Percentiles rank a stretch among this genome's conserved stretches.
Conservation (phyloP, 37 sponge, comb jelly and placozoan genomes). For the Halichondria panicea region DNA sequence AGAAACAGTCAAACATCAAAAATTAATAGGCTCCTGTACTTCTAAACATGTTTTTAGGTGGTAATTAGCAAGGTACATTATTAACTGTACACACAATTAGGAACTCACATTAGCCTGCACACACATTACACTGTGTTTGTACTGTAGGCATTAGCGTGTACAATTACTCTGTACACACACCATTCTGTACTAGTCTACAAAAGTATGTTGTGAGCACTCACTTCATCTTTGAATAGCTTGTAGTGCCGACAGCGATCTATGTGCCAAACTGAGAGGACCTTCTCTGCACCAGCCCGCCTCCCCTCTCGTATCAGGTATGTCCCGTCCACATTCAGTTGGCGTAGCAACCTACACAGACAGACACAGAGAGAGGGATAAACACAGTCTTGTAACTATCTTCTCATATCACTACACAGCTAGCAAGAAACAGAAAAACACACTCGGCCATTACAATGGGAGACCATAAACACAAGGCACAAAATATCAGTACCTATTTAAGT, state of each 20-base stretch:
- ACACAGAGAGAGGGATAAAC: not conserved
- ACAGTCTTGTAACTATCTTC: not conserved
- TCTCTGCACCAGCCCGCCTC: slow-evolving; percentile 50
- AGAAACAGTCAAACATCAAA: too few relatives aligned
- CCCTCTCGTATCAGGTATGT: slow-evolving; percentile 69
- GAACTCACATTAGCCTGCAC: not conserved
- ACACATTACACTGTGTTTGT: not conserved
- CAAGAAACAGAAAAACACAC: too few relatives aligned
- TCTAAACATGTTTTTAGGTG: too few relatives aligned
- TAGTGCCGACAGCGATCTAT: slow-evolving; percentile 68
- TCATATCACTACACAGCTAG: too few relatives aligned
- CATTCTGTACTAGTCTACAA: too few relatives aligned
- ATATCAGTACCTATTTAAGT: too few relatives aligned
- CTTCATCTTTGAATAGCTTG: slow-evolving; percentile 70
- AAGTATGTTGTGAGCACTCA: slow-evolving; percentile 7
- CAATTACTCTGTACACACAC: too few relatives aligned
- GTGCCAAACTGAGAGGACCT: slow-evolving; percentile 74
- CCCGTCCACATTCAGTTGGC: slow-evolving; percentile 23
- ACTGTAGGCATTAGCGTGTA: not conserved
- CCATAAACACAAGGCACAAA: too few relatives aligned
- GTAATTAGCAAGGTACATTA: too few relatives aligned
- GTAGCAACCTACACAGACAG: slow-evolving; percentile 24
- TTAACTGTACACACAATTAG: too few relatives aligned
- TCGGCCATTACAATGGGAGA: too few relatives aligned
- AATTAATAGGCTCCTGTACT: too few relatives aligned